Percentiles rank a stretch among this genome's conserved stretches.
Conservation (phyloP, 2,113 vertebrate genomes). For the Castor canadensis region DNA sequence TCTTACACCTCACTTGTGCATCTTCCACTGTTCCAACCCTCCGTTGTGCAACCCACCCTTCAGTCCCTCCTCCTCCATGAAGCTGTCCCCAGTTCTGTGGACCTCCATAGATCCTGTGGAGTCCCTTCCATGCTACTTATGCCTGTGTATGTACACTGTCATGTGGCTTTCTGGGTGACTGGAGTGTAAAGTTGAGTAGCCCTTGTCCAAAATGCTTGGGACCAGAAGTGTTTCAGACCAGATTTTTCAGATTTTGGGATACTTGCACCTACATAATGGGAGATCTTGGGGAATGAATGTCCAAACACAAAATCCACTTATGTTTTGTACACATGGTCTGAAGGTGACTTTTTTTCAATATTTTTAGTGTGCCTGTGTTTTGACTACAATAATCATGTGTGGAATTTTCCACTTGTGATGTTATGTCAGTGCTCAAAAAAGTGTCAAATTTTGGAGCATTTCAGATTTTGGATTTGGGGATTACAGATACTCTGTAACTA, state of each 20-base stretch:
- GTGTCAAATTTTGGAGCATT: too few relatives aligned
- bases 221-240: not conserved
- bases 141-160: accelerated
- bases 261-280: not conserved
- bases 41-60: not conserved
- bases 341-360: not conserved
- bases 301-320: not conserved
- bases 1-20: not conserved
- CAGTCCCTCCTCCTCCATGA: not conserved
- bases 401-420: not conserved
- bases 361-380: not conserved
- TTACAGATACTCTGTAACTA: not conserved
- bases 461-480: not conserved
- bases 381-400: not conserved
- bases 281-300: not conserved
- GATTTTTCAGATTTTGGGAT: not conserved
- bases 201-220: not conserved
- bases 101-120: not conserved
- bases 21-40: too few relatives aligned
- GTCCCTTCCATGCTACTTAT: not conserved
- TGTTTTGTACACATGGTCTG: not conserved
- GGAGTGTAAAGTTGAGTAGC: not conserved
- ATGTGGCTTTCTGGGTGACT: not conserved
- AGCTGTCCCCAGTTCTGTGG: not conserved
- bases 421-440: not conserved